Evolutionary conservation across 2,113 vertebrate genomes (phyloP).

Genomic region (Mustela lutreola): DNA sequence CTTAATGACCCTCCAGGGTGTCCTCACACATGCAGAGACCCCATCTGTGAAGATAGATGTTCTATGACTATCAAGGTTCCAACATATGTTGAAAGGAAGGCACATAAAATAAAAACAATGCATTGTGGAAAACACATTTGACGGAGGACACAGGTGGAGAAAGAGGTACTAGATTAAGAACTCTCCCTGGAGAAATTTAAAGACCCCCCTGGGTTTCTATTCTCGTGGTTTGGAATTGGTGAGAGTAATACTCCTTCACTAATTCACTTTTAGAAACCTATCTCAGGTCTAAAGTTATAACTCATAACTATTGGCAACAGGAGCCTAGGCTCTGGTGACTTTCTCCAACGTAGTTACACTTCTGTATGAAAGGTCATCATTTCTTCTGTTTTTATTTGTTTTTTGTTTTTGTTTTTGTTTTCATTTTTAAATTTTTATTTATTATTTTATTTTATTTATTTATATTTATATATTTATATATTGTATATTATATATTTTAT

Average conservation of each 20-base stretch:
- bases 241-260: neutral
- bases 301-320: neutral
- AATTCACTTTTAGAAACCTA: neutral
- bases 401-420: too few relatives aligned
- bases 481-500: too few relatives aligned
- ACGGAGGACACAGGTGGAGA: neutral
- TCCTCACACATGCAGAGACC: neutral
- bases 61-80: neutral
- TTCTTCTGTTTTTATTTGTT: neutral
- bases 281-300: neutral
- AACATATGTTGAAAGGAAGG: neutral
- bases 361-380: conserved; percentile 31
- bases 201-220: neutral
- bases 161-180: neutral
- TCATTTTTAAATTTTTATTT: too few relatives aligned
- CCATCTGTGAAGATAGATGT: neutral
- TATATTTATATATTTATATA: too few relatives aligned
- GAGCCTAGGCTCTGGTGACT: neutral
- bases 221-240: neutral
- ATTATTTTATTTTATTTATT: too few relatives aligned
- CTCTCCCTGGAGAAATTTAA: neutral
- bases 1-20: neutral
- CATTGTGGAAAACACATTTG: neutral
- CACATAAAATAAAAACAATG: neutral
- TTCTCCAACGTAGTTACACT: neutral